Evolutionary conservation across 2,888 invertebrate genomes (phyloP), one percentile per base, ranked within the genome.

Genomic region (Polyploca ridens): DNA sequence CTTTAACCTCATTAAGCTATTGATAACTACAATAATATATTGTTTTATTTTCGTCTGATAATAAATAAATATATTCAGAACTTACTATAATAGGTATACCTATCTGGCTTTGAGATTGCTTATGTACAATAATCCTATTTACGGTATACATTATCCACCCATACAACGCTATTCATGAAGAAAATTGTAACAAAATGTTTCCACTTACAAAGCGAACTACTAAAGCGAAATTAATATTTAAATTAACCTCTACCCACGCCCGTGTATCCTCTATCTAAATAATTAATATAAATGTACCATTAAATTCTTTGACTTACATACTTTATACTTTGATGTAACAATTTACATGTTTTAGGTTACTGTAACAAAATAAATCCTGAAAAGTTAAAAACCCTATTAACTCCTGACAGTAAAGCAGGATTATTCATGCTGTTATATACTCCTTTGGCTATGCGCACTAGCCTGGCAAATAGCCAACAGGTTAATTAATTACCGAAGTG

Each of bases 401-500:
- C 6, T 49, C 16, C 16, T n/a, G 49, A 49, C 7, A 49, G 6
- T 19, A 54, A 16, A 16, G 3, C 16, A 49, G 49, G n/a, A 13
- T 3, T 46, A 1, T 46, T 46, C 46, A 46, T 46, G 14, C 46
- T 5, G 46, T n/a, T 46, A 46, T 46, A 16, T 16, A 11, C 6
- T 49, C 7, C 16, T 49, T 49, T 19, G 54, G 49, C 49, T 49
- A 16, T 16, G 49, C 49, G 49, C 49, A 49, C 7, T 49, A 16
- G n/a, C 49, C 49, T 49, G 49, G 49, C 49, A 49, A 49, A 49
- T 16, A 49, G 49, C 49, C 49, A 49, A 49, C 49, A 49, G 49
- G 49, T 6, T 49, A 49, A 49, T 49, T 49, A 49, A 49, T 49
- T 49, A 49, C n/a, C 3, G 49, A 49, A 1, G 49, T 49, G 49